Conservation (phyloP, 2,888 invertebrate genomes). For the Amiota mariae region DNA sequence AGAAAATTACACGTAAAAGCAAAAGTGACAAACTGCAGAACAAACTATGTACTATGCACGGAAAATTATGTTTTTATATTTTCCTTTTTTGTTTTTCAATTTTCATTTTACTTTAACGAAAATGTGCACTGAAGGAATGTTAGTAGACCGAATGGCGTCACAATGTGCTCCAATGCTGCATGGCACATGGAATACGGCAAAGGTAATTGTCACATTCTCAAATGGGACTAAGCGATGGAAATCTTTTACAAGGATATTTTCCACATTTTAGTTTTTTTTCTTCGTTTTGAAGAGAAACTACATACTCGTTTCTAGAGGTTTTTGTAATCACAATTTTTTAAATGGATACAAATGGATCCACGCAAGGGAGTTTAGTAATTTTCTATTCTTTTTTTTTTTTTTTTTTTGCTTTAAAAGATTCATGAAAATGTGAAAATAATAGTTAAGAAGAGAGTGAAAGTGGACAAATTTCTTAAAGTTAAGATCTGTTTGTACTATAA, state of each 20-base stretch:
- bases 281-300: too few relatives aligned
- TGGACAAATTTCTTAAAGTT: too few relatives aligned
- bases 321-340: too few relatives aligned
- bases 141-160: background rate
- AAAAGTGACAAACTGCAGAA: background rate
- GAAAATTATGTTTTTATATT: background rate
- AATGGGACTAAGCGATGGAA: background rate
- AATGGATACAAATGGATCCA: too few relatives aligned
- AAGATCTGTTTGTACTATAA: too few relatives aligned
- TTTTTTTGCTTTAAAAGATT: too few relatives aligned
- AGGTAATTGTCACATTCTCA: conserved; percentile 14
- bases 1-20: background rate
- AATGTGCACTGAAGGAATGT: conserved; percentile 5
- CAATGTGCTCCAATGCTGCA: background rate
- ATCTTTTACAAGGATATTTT: background rate
- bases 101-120: background rate
- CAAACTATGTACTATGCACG: background rate
- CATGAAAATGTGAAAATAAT: too few relatives aligned
- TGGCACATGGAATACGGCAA: background rate
- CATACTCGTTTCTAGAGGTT: too few relatives aligned
- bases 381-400: too few relatives aligned
- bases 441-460: too few relatives aligned
- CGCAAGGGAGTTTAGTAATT: too few relatives aligned
- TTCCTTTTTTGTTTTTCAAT: background rate
- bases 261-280: background rate